These are phyloP conservation scores for Colletes gigas DNA, from an alignment of 1,140 invertebrate genomes.

Conservation along the genomic window DNA sequence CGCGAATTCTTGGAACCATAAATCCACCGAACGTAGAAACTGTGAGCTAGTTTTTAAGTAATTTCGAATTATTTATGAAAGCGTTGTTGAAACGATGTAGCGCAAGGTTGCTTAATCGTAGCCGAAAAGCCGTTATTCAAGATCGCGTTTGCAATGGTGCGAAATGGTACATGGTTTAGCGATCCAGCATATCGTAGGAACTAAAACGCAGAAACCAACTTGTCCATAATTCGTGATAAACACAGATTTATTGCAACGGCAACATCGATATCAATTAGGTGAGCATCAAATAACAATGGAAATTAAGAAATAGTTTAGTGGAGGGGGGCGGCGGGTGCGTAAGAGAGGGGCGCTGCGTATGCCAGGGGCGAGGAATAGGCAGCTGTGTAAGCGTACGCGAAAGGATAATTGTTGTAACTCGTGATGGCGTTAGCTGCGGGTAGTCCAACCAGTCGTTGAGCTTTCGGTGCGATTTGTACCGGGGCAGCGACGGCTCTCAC, in stretches of 20 bases:
- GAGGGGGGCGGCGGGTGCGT: slow-evolving; percentile 62
- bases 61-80: too few species aligned
- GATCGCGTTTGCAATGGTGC: too few species aligned
- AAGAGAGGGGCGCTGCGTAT: slow-evolving; percentile 72
- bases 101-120: too few species aligned
- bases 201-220: neutral
- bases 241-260: neutral
- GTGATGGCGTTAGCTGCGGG: slow-evolving; percentile 58
- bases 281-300: neutral
- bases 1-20: neutral
- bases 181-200: neutral
- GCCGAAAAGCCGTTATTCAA: too few species aligned
- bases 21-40: neutral
- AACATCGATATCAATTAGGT: neutral
- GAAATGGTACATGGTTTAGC: too few species aligned
- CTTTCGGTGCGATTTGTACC: slow-evolving; percentile 24
- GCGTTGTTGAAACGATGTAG: too few species aligned
- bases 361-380: slow-evolving; percentile 74
- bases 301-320: slow-evolving; percentile 55
- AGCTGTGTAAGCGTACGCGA: slow-evolving; percentile 62
- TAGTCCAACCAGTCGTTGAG: slow-evolving; percentile 52
- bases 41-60: too few species aligned
- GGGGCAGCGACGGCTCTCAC: slow-evolving; percentile 42
- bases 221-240: neutral
- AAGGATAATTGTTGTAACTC: slow-evolving; percentile 41